These are phyloP conservation scores for Tachyglossus aculeatus DNA, from an alignment of 2,797 vertebrate genomes.

Conservation along the genomic window DNA sequence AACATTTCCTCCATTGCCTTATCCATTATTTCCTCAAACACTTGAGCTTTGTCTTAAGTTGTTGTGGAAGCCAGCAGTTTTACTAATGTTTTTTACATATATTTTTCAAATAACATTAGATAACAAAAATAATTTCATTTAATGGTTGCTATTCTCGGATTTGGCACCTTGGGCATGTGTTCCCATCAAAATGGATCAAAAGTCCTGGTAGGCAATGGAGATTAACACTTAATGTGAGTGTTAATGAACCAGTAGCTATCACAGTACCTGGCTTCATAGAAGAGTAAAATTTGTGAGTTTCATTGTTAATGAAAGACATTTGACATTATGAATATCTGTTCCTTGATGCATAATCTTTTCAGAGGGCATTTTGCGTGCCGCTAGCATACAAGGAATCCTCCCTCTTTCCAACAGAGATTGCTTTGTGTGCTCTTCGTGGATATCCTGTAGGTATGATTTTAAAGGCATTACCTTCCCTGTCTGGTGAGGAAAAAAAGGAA, in stretches of 20 bases:
- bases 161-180: neutral
- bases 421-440: neutral
- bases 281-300: conserved; percentile 22
- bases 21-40: no score
- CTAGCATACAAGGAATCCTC: neutral
- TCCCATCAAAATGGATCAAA: conserved; percentile 9
- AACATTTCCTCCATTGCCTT: no score
- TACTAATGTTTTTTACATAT: no score
- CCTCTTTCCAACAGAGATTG: neutral
- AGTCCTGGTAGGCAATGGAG: conserved; percentile 36
- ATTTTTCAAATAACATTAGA: no score
- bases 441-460: neutral
- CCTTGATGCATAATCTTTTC: fast-evolving
- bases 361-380: neutral
- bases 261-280: conserved; percentile 56
- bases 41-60: no score
- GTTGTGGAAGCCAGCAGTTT: no score
- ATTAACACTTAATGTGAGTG: conserved; percentile 48
- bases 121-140: no score
- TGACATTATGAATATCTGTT: neutral
- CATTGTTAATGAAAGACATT: neutral
- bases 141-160: neutral
- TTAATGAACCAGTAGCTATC: conserved; percentile 53
- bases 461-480: neutral
- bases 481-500: neutral